phyloP scores from a whole-genome alignment of 30 jellyfish, hydroid and myxozoan species.

The Pseudorhiza aurosa region DNA sequence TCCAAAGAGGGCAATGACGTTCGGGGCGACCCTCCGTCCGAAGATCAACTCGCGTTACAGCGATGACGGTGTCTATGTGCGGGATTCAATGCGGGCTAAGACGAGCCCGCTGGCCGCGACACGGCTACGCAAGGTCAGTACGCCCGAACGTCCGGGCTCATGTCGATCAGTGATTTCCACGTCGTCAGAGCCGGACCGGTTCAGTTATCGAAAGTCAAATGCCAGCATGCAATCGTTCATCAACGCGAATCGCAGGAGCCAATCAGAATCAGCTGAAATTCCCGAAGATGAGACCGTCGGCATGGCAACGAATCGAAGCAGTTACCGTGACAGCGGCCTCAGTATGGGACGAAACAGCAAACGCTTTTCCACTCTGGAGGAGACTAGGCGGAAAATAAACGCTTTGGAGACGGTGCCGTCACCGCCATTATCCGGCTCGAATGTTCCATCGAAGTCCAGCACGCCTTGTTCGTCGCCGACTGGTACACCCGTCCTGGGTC shows the following conservation, averaged over 20 bases:
- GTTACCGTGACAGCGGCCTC: constrained; percentile 64
- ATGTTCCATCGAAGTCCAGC: constrained; percentile 26
- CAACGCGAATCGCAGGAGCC: constrained; percentile 53
- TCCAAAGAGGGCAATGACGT: constrained; percentile 54
- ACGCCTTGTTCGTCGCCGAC: constrained; percentile 70
- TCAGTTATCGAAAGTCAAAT: constrained; percentile 42
- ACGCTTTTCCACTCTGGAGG: constrained; percentile 52
- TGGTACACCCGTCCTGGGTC: constrained; percentile 51
- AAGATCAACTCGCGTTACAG: constrained; percentile 56
- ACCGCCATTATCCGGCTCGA: constrained; percentile 18
- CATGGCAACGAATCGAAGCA: constrained; percentile 26
- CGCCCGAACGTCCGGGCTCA: constrained; percentile 71
- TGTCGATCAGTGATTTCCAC: constrained; percentile 61
- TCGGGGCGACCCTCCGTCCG: constrained; percentile 40
- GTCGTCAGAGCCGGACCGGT: constrained; percentile 63
- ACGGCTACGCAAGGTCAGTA: constrained; percentile 36
- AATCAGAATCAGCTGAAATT: constrained; percentile 47
- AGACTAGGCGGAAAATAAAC: constrained; percentile 56
- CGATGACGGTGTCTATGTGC: constrained; percentile 54
- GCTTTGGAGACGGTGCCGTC: constrained; percentile 45
- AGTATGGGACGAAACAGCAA: constrained; percentile 69
- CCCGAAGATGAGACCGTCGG: constrained; percentile 16
- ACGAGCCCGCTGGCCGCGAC: constrained; percentile 18
- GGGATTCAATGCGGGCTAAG: constrained; percentile 41
- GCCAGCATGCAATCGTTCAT: constrained; percentile 39